Conservation (phyloP, 1,140 invertebrate species). For the Caenorhabditis briggsae region DNA sequence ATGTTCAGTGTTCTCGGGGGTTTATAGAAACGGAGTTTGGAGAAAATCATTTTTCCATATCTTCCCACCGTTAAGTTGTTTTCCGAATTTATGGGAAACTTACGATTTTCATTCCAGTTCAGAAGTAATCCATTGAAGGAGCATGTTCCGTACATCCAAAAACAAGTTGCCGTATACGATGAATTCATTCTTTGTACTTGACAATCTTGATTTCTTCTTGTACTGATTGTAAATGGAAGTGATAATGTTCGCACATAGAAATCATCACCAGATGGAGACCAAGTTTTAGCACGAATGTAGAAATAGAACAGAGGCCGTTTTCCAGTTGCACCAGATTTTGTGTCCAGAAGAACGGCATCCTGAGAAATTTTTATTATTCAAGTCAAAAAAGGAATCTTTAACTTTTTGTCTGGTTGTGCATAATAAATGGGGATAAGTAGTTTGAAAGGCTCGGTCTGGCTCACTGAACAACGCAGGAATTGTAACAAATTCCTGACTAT, state of each 20-base stretch:
- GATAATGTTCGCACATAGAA: constrained; percentile 75
- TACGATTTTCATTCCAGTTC: constrained; percentile 75
- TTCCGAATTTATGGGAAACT: no score
- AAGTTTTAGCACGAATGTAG: constrained; percentile 75
- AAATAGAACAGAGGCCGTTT: constrained; percentile 77
- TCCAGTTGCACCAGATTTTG: constrained; percentile 73
- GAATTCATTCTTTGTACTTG: constrained; percentile 76
- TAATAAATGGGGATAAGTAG: constrained; percentile 64
- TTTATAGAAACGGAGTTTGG: no score
- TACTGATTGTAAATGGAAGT: constrained; percentile 77
- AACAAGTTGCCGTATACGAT: constrained; percentile 72
- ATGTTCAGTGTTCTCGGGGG: no score
- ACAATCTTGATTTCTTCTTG: constrained; percentile 77
- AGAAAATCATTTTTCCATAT: no score
- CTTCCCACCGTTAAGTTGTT: no score
- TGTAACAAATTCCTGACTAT: constrained; percentile 64
- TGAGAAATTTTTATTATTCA: constrained; percentile 44
- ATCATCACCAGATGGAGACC: constrained; percentile 72
- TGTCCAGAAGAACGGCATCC: constrained; percentile 70
- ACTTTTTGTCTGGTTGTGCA: constrained; percentile 68
- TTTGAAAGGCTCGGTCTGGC: constrained; percentile 61
- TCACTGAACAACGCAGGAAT: constrained; percentile 60
- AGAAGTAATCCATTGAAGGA: constrained; percentile 73
- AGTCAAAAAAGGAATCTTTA: constrained; percentile 59
- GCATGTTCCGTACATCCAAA: constrained; percentile 75